These are phyloP conservation scores for Subacronicta megacephala DNA, from an alignment of 2,888 invertebrate genomes.

Conservation along the genomic window DNA sequence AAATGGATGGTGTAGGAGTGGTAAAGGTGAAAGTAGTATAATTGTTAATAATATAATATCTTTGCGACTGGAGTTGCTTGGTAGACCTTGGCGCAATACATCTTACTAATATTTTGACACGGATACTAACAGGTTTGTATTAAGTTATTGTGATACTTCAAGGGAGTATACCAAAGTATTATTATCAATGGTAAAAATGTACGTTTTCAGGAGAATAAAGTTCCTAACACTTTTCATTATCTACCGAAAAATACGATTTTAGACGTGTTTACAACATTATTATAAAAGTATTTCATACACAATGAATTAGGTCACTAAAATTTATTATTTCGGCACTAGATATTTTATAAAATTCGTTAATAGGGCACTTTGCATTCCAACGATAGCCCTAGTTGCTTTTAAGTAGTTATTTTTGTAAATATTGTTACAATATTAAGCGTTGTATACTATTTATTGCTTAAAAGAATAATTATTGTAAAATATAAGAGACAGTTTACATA, in stretches of 20 bases:
- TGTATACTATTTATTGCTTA: slow-evolving; percentile 84
- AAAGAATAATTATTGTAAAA: slow-evolving; percentile 68
- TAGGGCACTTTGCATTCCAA: slow-evolving; percentile 44
- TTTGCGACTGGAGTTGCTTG: slow-evolving; percentile 10
- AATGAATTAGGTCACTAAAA: slow-evolving; percentile 45
- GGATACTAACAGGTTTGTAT: slow-evolving; percentile 46
- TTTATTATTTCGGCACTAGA: slow-evolving; percentile 53
- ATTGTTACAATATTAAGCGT: slow-evolving; percentile 74
- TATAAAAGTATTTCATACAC: slow-evolving; percentile 45
- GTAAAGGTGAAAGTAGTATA: slow-evolving; percentile 25
- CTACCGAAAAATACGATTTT: slow-evolving; percentile 44
- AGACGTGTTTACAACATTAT: slow-evolving; percentile 46
- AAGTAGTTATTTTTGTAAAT: slow-evolving; percentile 72
- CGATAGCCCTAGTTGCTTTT: slow-evolving; percentile 37
- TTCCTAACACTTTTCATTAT: slow-evolving; percentile 71
- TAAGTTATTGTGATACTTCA: slow-evolving; percentile 50
- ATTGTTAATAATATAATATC: slow-evolving; percentile 29
- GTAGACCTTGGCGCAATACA: slow-evolving; percentile 18
- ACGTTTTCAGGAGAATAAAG: slow-evolving; percentile 72
- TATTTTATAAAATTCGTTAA: slow-evolving; percentile 43
- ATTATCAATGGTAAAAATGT: slow-evolving; percentile 62
- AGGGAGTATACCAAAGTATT: slow-evolving; percentile 77
- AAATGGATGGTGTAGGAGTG: slow-evolving; percentile 19
- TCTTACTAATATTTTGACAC: slow-evolving; percentile 29
- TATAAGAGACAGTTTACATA: slow-evolving; percentile 72